A percentile compares a stretch with the other conserved stretches of the same genome.
These are phyloP conservation scores for Botia almorhae DNA, from an alignment of 2,797 vertebrate genomes.

Conservation along the genomic window DNA sequence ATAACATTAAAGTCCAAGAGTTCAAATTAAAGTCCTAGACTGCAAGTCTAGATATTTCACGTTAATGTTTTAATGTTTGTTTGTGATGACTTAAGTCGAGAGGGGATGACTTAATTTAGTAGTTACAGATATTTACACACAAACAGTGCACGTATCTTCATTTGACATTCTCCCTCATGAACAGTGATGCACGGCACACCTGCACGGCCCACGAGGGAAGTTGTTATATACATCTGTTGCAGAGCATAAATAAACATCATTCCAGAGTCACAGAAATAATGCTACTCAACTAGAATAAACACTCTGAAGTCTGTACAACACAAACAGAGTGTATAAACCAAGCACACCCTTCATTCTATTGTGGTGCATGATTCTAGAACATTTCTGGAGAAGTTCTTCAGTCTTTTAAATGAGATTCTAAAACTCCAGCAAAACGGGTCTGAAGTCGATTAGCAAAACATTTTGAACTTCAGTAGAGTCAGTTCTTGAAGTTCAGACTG, in stretches of 20 bases:
- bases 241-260: conserved; percentile 75
- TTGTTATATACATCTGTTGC: conserved; percentile 70
- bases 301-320: conserved; percentile 36
- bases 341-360: not conserved
- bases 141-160: conserved; percentile 69
- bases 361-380: not conserved
- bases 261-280: conserved; percentile 65
- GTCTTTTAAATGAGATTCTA: not conserved
- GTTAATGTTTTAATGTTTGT: conserved; percentile 30
- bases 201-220: conserved; percentile 60
- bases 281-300: conserved; percentile 47
- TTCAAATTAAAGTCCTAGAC: not conserved
- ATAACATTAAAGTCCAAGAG: not conserved
- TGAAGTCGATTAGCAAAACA: not conserved
- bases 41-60: not conserved
- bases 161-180: conserved; percentile 69
- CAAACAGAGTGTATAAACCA: conserved; percentile 16
- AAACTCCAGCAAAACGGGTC: not conserved
- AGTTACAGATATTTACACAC: conserved; percentile 64
- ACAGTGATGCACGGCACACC: conserved; percentile 63
- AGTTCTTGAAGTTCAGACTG: not conserved
- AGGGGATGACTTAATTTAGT: conserved; percentile 68
- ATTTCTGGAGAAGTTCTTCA: not conserved
- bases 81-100: conserved; percentile 51
- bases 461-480: not conserved